A percentile compares a stretch with the other conserved stretches of the same genome.
Evolutionary conservation across 2,113 vertebrate species (phyloP).

Genomic region (Leptobrachium leishanense): DNA sequence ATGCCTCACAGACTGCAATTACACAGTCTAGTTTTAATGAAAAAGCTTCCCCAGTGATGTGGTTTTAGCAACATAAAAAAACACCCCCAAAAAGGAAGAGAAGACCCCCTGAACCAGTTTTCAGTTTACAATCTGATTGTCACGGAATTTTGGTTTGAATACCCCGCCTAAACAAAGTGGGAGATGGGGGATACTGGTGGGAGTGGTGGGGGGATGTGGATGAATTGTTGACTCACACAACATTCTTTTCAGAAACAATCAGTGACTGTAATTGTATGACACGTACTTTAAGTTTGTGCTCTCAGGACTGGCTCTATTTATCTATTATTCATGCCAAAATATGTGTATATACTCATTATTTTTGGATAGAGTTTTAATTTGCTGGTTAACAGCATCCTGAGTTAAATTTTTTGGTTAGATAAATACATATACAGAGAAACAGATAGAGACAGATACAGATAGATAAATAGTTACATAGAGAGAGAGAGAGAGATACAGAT

Average conservation of each 20-base stretch:
- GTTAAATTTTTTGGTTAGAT: too few relatives aligned
- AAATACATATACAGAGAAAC: too few relatives aligned
- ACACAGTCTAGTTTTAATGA: slow-evolving; percentile 3
- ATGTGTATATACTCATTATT: too few relatives aligned
- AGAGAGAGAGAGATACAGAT: too few relatives aligned
- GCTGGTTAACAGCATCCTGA: too few relatives aligned
- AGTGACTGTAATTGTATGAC: neutral
- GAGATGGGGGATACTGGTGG: neutral
- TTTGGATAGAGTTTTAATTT: too few relatives aligned
- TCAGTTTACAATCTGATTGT: neutral
- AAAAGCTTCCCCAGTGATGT: neutral
- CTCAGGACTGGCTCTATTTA: too few relatives aligned
- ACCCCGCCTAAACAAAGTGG: neutral
- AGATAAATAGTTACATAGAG: too few relatives aligned
- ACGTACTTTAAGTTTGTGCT: too few relatives aligned
- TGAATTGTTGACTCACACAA: neutral
- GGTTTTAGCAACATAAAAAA: slow-evolving; percentile 14
- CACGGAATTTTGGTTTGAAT: neutral
- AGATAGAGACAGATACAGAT: too few relatives aligned
- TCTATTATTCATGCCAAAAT: too few relatives aligned
- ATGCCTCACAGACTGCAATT: slow-evolving; percentile 12
- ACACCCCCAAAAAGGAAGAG: neutral
- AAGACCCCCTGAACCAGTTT: slow-evolving; percentile 9
- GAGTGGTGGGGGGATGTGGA: too few relatives aligned
- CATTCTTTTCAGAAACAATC: neutral